Conservation (phyloP, 2,888 invertebrate genomes). For the Cyclophora punctaria region DNA sequence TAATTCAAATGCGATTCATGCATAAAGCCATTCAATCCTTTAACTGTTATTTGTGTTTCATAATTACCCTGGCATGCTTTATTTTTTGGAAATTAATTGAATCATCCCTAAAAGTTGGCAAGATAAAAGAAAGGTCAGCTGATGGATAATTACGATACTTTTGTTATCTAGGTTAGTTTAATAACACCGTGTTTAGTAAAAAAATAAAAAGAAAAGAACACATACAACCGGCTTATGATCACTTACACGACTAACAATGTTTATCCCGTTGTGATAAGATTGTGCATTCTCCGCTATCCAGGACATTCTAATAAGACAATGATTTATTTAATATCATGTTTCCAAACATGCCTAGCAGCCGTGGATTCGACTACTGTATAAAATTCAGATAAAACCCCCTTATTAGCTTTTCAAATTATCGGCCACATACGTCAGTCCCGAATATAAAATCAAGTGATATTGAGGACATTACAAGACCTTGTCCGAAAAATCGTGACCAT, state of each 20-base stretch:
- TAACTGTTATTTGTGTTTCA: too few species aligned
- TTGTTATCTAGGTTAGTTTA: conserved; percentile 2
- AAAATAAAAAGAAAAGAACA: conserved; percentile 26
- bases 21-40: too few species aligned
- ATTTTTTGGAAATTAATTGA: too few species aligned
- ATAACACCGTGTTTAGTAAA: conserved; percentile 42
- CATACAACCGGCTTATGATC: conserved; percentile 64
- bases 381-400: too few species aligned
- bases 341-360: too few species aligned
- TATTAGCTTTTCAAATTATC: background rate
- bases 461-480: background rate
- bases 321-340: conserved; percentile 1
- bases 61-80: too few species aligned
- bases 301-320: background rate
- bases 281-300: conserved; percentile 20
- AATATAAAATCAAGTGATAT: background rate
- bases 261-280: conserved; percentile 26
- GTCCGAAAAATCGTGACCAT: background rate
- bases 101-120: too few species aligned
- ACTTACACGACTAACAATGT: conserved; percentile 40
- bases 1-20: too few species aligned
- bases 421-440: background rate
- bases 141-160: too few species aligned
- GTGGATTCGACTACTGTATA: too few species aligned
- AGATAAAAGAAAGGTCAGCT: too few species aligned